Evolutionary conservation across 2,113 vertebrate genomes (phyloP).

Genomic region (Ochotona curzoniae): DNA sequence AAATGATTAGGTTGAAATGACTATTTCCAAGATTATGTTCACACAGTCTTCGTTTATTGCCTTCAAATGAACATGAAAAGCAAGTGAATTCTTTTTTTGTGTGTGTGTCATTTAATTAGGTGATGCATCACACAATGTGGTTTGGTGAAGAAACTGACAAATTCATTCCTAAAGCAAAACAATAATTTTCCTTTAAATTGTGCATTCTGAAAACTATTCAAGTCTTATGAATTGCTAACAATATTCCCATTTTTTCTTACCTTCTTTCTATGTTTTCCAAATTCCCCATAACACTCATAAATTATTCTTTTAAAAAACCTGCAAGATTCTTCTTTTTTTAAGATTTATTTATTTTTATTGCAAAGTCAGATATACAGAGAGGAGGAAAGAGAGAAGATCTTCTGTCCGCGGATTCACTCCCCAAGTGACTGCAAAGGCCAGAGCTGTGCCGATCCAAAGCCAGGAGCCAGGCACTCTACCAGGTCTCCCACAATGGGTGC

Average conservation of each 20-base stretch:
- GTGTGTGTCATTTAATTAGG: neutral
- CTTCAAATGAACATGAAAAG: slow-evolving; percentile 21
- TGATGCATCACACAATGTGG: neutral
- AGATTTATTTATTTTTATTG: neutral
- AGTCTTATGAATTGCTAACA: neutral
- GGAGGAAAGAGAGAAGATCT: no score
- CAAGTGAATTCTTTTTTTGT: neutral
- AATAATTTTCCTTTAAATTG: slow-evolving; percentile 20
- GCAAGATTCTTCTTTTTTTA: neutral
- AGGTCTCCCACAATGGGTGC: no score
- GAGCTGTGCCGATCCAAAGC: no score
- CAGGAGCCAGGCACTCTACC: no score
- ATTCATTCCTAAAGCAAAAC: slow-evolving; percentile 45
- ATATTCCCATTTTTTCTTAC: slow-evolving; percentile 44
- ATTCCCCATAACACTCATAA: slow-evolving; percentile 17
- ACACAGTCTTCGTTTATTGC: slow-evolving; percentile 17
- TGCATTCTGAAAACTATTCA: slow-evolving; percentile 39
- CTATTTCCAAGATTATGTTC: slow-evolving; percentile 4
- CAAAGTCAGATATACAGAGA: neutral
- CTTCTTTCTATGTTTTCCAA: neutral
- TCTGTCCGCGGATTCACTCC: no score
- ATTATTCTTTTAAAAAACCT: neutral
- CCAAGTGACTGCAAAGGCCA: no score
- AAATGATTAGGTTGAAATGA: neutral
- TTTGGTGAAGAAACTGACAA: slow-evolving; percentile 34